Base-by-base conservation (phyloP, 2,888 invertebrate genomes). In the Caenorhabditis uteleia region DNA sequence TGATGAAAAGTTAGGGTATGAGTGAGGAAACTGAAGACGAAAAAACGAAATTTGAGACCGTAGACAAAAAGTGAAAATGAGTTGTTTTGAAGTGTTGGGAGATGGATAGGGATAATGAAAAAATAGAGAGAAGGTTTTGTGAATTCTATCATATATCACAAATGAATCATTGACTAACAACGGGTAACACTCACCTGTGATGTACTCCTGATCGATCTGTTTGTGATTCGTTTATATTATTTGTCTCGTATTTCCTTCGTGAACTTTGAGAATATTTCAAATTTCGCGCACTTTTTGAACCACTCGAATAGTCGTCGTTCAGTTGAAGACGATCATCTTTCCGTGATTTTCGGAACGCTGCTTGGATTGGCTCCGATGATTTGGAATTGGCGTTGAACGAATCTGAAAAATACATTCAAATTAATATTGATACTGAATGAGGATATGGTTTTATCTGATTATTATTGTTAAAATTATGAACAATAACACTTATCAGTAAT, bases 281-380 rank as follows among this genome's bases (percentile, higher is more conserved):
- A 43, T 62, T 56, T 40, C 62, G 44, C n/a, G 60, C 34, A n/a
- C 34, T 43, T 27, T 43, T 43, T 16, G 42, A 25, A 10, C 25
- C n/a, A 14, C 25, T 27, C 5, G 16, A n/a, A 25, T 21, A 26
- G 45, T 23, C 36, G 42, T 51, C 46, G 49, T 56, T 53, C 53
- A 55, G 45, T 54, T 46, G 48, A n/a, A 33, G 46, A 12, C 56
- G 47, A 26, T 51, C 62, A 62, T 62, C 62, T 33, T 53, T 56
- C 39, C 62, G 56, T 27, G 62, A 62, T 45, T 62, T 62, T 53
- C 62, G 62, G 14, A 64, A 64, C 7, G 58, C 53, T 34, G 68
- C 68, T 39, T 70, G 67, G 27, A 68, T 61, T 29, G 71, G 59
- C 49, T 68, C 68, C 27, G 66, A 59, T 51, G 49, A 20, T 54